Conservation (phyloP, 1,140 invertebrate species). For the Macrotrachela quadricornifera region DNA sequence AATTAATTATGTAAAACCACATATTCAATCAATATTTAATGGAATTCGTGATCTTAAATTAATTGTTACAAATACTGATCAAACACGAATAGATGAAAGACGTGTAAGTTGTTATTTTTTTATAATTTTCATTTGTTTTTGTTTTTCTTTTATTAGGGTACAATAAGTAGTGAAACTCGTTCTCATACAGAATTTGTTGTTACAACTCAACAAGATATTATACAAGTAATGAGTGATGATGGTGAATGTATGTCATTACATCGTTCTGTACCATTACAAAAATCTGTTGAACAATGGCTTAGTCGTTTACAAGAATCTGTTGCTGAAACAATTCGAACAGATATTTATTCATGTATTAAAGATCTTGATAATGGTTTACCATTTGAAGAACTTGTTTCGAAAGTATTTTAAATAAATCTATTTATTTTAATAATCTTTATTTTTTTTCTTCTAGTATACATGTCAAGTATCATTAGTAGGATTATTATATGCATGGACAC, state of each 20-base stretch:
- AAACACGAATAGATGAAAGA: neutral
- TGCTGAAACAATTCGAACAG: constrained; percentile 16
- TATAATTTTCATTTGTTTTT: neutral
- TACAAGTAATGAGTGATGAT: constrained; percentile 19
- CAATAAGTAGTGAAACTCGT: too few relatives aligned
- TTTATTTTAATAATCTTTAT: neutral
- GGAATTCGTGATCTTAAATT: constrained; percentile 21
- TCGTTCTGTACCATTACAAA: constrained; percentile 21
- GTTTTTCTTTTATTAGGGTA: neutral
- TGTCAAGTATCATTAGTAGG: neutral
- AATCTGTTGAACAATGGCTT: constrained; percentile 26
- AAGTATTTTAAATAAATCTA: constrained; percentile 13
- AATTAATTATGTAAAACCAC: constrained; percentile 23
- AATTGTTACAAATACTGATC: constrained; percentile 6
- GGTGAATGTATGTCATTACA: constrained; percentile 20
- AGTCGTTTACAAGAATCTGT: constrained; percentile 20
- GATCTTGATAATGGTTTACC: constrained; percentile 20
- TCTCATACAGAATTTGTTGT: too few relatives aligned
- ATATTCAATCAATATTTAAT: constrained; percentile 25
- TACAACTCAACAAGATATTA: too few relatives aligned
- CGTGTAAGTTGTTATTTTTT: neutral
- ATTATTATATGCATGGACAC: constrained; percentile 26
- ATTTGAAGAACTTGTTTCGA: constrained; percentile 24
- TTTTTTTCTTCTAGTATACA: neutral
- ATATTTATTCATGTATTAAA: constrained; percentile 17